Evolutionary conservation across 1,140 invertebrate species (phyloP), one percentile per base, ranked within the genome.

Genomic region (Aphaenogaster rudis): DNA sequence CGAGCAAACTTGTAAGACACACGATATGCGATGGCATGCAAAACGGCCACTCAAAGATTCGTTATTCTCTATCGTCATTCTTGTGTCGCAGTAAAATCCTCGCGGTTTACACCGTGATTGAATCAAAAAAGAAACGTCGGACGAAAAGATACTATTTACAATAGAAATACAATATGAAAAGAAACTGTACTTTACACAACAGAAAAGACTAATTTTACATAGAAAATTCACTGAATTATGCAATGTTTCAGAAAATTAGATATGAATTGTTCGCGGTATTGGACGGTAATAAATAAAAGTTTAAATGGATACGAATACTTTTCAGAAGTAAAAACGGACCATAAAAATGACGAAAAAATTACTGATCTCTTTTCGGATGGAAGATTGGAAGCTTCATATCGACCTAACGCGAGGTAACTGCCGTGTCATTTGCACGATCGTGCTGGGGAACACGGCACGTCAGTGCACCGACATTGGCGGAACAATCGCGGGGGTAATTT

Each of bases 1-100:
- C 33, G 57, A 86, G 88, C 28, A 67, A 77, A 78, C 87, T 67
- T 63, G 66, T 61, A 63, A 79, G 17, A 78, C 42, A 48, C n/a
- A 42, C 28, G n/a, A 69, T 76, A 48, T 69, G 28, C 66, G 15
- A 17, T 17, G 17, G 28, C 9, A 13, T 42, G 50, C 11, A 45
- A 72, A 52, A 48, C 21, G 36, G n/a, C 9, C 11, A 48, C 33
- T 39, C 28, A 33, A 82, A 82, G 45, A 11, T 48, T 61, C 48
- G 17, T 66, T 33, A 33, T 42, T 66, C 69, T 15, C 17, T 61
- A n/a, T 39, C 9, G 11, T 45, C 57, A 36, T 74, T 84, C 42
- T 71, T 72, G n/a, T 21, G n/a, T 28, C 28, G 15, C 50, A 81
- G 36, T 21, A 59, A 54, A 69, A 54, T 54, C 17, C 3, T 71